phyloP scores from a whole-genome alignment of 1,140 invertebrate species.

The Ceratosolen fusciceps region DNA sequence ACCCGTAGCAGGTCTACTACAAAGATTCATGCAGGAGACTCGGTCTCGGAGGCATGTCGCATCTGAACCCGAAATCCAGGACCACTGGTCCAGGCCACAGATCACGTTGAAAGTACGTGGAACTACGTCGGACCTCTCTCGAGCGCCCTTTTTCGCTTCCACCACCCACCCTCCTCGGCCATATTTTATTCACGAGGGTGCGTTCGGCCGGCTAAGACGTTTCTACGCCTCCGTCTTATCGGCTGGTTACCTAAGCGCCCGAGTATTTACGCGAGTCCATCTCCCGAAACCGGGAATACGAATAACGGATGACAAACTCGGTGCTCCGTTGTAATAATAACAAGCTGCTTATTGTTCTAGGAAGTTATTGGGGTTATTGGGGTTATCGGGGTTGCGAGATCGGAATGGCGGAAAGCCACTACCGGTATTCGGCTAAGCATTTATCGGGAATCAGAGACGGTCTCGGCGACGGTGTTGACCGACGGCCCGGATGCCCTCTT shows the following conservation, averaged over 20 bases:
- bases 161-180: background rate
- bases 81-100: background rate
- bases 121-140: too few relatives aligned
- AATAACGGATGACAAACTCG: constrained; percentile 57
- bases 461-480: too few relatives aligned
- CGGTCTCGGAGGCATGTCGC: background rate
- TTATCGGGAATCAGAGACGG: too few relatives aligned
- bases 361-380: too few relatives aligned
- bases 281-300: constrained; percentile 41
- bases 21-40: background rate
- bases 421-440: too few relatives aligned
- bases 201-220: background rate
- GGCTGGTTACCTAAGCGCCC: background rate
- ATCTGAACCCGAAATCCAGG: background rate
- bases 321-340: too few relatives aligned
- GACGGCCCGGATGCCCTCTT: too few relatives aligned
- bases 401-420: too few relatives aligned
- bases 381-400: too few relatives aligned
- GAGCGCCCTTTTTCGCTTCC: background rate
- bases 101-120: background rate
- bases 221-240: background rate
- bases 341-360: too few relatives aligned
- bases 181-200: constrained; percentile 64
- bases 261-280: background rate
- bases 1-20: too few relatives aligned